Evolutionary conservation across 2,797 vertebrate species (phyloP), one percentile per base, ranked within the genome.

Genomic region (Atherinosoma microstoma): DNA sequence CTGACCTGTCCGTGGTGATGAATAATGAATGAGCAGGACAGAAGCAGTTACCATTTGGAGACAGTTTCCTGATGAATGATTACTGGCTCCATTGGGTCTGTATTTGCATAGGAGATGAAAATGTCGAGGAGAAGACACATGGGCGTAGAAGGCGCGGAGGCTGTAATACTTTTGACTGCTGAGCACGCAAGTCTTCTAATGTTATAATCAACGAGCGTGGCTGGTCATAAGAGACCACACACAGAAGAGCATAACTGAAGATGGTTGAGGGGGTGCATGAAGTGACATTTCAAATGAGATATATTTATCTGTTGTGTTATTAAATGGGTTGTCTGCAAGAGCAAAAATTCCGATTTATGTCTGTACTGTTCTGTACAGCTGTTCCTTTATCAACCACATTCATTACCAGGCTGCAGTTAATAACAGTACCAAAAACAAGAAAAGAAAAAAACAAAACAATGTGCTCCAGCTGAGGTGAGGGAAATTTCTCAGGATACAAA

Each of bases 91-190:
- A 90, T 89, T 89, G 90, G 85, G 88, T 92, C 89, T 89, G 88
- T 91, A 95, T 95, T 95, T 95, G 94, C 93, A 95, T 93, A 91
- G 90, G 87, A 93, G 88, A 94, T 94, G 94, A 93, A 94, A 94
- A 92, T 82, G 88, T 94, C 82, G 84, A 81, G 83, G 80, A 85
- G 89, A 88, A 91, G 93, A 94, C 87, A 83, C 91, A 92, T 87
- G 84, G 89, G 85, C 79, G 84, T 86, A 89, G 87, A 82, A 83
- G 82, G 80, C 59, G 69, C 65, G 72, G 79, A 70, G 70, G 84
- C 86, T 78, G 77, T 87, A 91, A 93, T 88, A 90, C 80, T 79
- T 88, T 70, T 84, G 87, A 89, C 81, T 91, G 90, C 91, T 90
- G 86, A 93, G 86, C 79, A 85, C 73, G 90, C 91, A 88, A 82